Conservation (phyloP, 2,888 invertebrate genomes). For the Pheosia tremula region DNA sequence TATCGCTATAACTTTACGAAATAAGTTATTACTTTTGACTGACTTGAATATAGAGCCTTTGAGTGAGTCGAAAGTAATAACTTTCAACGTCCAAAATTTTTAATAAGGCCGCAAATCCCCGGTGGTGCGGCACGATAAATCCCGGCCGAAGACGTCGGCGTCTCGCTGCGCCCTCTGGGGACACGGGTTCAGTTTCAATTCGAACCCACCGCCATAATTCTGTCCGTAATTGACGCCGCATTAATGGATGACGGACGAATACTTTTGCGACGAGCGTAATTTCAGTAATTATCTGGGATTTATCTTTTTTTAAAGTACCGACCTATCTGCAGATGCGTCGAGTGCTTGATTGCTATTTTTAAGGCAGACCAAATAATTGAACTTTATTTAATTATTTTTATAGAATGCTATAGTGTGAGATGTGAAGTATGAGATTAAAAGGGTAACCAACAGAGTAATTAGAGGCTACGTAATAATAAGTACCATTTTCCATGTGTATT, state of each 20-base stretch:
- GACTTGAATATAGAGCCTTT: background rate
- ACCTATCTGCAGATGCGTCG: background rate
- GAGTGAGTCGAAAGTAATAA: background rate
- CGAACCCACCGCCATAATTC: background rate
- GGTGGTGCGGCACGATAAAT: conserved; percentile 3
- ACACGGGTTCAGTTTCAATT: background rate
- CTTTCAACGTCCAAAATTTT: background rate
- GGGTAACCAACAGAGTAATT: too few relatives aligned
- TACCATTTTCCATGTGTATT: too few relatives aligned
- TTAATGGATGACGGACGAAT: conserved; percentile 4
- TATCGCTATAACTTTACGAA: too few relatives aligned
- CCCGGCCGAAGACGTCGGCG: background rate
- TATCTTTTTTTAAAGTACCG: background rate
- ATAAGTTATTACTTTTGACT: too few relatives aligned
- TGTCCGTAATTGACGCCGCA: conserved; percentile 1
- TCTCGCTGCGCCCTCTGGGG: background rate
- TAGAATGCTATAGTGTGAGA: too few relatives aligned
- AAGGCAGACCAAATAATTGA: background rate
- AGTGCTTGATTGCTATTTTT: background rate
- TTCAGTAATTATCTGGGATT: background rate
- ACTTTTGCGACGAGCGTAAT: background rate
- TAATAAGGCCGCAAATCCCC: conserved; percentile 1
- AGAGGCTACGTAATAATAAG: too few relatives aligned
- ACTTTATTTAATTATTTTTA: too few relatives aligned
- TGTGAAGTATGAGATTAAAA: too few relatives aligned